phyloP scores from a whole-genome alignment of 2,113 vertebrate genomes.

The Pygoscelis adeliae region DNA sequence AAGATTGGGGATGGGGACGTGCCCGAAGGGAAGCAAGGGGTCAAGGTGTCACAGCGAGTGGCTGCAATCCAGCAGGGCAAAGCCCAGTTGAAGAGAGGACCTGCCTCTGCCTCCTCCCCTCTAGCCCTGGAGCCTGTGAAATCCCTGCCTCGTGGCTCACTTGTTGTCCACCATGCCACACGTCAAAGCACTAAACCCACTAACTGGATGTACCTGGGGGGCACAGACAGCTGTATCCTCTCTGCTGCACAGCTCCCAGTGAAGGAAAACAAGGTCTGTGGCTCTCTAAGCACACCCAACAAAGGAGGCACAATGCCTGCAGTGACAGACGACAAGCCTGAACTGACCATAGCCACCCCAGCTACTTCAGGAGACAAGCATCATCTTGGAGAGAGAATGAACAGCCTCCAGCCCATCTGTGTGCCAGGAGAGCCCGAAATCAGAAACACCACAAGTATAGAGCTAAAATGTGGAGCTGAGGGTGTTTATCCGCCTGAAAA shows the following conservation, averaged over 20 bases:
- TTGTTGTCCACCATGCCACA: background rate
- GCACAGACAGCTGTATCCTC: background rate
- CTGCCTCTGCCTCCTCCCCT: background rate
- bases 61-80: background rate
- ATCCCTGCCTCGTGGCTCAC: background rate
- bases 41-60: slow-evolving; percentile 8
- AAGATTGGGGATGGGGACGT: background rate
- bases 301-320: background rate
- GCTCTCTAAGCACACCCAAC: background rate
- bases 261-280: background rate
- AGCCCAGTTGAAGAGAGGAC: background rate
- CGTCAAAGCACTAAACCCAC: background rate
- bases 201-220: background rate
- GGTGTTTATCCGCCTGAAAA: background rate
- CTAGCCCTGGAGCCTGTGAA: background rate
- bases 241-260: background rate
- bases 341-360: background rate
- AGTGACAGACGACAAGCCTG: background rate
- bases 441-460: background rate
- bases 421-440: background rate
- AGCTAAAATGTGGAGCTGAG: background rate
- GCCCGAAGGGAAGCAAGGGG: background rate
- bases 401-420: background rate
- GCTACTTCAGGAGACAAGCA: background rate
- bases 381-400: background rate